Evolutionary conservation across 2,113 vertebrate species (phyloP).

Genomic region (Cryptotis parvus): DNA sequence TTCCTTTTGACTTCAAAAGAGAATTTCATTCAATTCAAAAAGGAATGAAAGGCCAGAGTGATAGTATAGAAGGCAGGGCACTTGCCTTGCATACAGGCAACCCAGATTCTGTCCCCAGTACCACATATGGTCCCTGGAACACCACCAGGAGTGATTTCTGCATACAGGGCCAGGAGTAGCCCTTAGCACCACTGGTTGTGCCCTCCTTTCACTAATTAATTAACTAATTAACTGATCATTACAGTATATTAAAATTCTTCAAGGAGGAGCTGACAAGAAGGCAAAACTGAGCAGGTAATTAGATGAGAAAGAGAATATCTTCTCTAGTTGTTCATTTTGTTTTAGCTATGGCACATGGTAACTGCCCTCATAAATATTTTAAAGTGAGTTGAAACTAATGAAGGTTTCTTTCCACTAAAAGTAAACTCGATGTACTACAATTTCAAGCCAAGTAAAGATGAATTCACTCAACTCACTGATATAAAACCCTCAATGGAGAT

Average conservation of each 20-base stretch:
- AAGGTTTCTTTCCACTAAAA: not conserved
- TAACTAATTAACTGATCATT: too few species aligned
- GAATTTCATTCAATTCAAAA: too few species aligned
- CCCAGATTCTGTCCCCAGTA: too few species aligned
- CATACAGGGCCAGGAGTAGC: too few species aligned
- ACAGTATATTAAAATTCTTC: not conserved
- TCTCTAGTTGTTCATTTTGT: not conserved
- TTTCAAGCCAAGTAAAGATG: not conserved
- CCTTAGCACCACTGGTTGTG: too few species aligned
- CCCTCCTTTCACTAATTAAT: not conserved
- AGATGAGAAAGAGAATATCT: not conserved
- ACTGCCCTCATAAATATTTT: not conserved
- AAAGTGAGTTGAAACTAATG: not conserved
- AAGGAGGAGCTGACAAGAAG: not conserved
- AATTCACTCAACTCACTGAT: not conserved
- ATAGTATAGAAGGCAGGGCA: too few species aligned
- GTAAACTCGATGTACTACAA: not conserved
- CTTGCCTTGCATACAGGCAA: too few species aligned
- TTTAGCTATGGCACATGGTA: not conserved
- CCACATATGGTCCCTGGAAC: too few species aligned
- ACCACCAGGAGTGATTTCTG: too few species aligned
- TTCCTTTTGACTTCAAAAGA: too few species aligned
- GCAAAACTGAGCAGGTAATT: not conserved
- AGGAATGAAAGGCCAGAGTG: too few species aligned
- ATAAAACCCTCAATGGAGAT: not conserved